Evolutionary conservation across 2,113 vertebrate species (phyloP), one percentile per base, ranked within the genome.

Genomic region (Ardeotis arabs): DNA sequence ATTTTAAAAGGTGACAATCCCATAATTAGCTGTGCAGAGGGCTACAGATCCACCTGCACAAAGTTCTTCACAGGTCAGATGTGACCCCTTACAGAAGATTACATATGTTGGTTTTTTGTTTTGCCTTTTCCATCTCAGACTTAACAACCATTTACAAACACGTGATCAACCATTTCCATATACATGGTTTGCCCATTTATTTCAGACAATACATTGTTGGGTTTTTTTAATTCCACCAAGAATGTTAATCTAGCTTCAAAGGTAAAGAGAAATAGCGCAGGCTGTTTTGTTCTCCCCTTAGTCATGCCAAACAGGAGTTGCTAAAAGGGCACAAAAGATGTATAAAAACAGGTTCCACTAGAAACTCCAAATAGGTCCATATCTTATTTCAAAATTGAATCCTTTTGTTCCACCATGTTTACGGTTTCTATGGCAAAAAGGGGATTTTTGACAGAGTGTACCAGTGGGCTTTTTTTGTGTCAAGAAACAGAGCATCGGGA

Each of bases 241-340:
- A 94, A 95, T 75, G 68, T 96, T 93, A 92, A 96, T 93, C 92
- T 94, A 84, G 27, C 83, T 90, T 96, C 90, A 96, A 94, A 97
- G 75, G 52, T 89, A 63, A 84, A 77, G 25, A 88, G 72, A 83
- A 92, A 66, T 14, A 86, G 72, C 10, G 35, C n/a, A 45, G 24
- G 68, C 9, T 77, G 67, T 83, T 92, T 95, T 93, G 83, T 89
- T 86, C 50, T 80, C 20, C 28, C n/a, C 37, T 20, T 59, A 75
- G 59, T 52, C 53, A 76, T 28, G 25, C 37, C 35, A 10, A 95
- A 92, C 22, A 70, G 76, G 16, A 67, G 47, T 16, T 52, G 37
- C 21, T 63, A 67, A 78, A 95, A 90, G 50, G 55, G 55, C 7
- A 93, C 50, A 88, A 85, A 82, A 73, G 69, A 82, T 20, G 9